Base-by-base conservation (phyloP, 2,113 vertebrate genomes). In the Xiphophorus maculatus region DNA sequence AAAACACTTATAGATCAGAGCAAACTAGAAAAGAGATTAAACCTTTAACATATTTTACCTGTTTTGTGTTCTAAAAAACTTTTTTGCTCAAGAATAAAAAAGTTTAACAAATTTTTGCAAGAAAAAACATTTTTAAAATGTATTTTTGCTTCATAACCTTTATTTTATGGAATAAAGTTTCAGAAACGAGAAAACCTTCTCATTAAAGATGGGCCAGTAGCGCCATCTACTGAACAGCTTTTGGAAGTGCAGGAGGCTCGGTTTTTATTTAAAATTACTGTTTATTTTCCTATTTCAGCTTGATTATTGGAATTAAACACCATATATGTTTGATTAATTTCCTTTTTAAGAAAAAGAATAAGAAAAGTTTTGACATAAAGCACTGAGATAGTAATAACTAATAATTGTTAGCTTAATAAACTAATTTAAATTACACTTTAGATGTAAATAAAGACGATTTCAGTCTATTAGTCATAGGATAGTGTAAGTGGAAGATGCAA, bases 201-300 rank as follows among this genome's bases (percentile, higher is more conserved):
- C 13, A 28, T 60, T 9, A 40, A 74, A 28, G 22, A 28, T 54
- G 75, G 66, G 48, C 74, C 17, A 25, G 22, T 82, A 69, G 73
- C 66, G 76, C 87, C 84, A 86, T 81, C 90, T 84, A 9, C 70
- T 77, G 83, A 3, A 44, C 0, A 0, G 48, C 1, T 37, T 0
- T 7, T 28, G 64, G 42, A 79, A 79, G 63, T 78, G 44, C 76
- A 84, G 10, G 8, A 54, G 14, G n/a, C 1, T 35, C 5, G 37
- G 48, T 66, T 66, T 66, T 2, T 1, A 32, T 33, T 64, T 63
- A 10, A 25, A n/a, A 10, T n/a, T 10, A 58, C 17, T n/a, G 3
- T 58, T 58, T 5, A 1, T n/a, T 54, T 58, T 58, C 22, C 9
- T 3, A n/a, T n/a, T 54, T 25, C 22, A 54, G 25, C 51, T 25